Conservation (phyloP, 2,888 invertebrate species). For the Lycia hirtaria region DNA sequence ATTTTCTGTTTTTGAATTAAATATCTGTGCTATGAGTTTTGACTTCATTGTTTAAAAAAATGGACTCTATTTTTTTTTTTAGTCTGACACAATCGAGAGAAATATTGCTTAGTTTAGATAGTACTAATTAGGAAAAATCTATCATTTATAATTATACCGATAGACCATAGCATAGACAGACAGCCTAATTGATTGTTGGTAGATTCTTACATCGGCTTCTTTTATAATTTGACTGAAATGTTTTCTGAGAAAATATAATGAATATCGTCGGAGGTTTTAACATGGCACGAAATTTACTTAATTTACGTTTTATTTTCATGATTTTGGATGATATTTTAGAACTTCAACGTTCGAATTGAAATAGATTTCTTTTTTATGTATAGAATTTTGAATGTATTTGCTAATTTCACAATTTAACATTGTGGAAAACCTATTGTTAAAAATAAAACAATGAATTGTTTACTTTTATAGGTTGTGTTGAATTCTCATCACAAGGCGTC, state of each 20-base stretch:
- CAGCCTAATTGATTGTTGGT: slow-evolving; percentile 31
- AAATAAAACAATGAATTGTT: slow-evolving; percentile 9
- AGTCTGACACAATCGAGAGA: slow-evolving; percentile 63
- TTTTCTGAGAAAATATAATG: slow-evolving; percentile 39
- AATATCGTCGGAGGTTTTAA: slow-evolving; percentile 21
- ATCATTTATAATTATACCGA: slow-evolving; percentile 44
- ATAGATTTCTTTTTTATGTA: slow-evolving; percentile 4
- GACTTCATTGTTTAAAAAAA: not conserved
- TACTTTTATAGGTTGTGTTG: slow-evolving; percentile 4
- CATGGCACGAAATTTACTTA: slow-evolving; percentile 62
- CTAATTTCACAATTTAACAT: slow-evolving; percentile 8
- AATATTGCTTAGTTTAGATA: slow-evolving; percentile 63
- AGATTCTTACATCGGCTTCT: slow-evolving; percentile 41
- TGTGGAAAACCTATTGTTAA: not conserved
- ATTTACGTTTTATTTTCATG: slow-evolving; percentile 29
- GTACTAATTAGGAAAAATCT: slow-evolving; percentile 61
- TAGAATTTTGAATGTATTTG: slow-evolving; percentile 8
- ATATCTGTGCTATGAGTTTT: too few relatives aligned
- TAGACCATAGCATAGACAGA: slow-evolving; percentile 25
- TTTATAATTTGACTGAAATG: slow-evolving; percentile 56
- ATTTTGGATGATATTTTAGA: slow-evolving; percentile 19
- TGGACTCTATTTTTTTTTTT: slow-evolving; percentile 40
- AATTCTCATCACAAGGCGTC: slow-evolving; percentile 7
- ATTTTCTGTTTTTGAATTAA: too few relatives aligned
- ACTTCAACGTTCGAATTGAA: slow-evolving; percentile 7